Base-by-base conservation (phyloP, 2,888 invertebrate species). In the Maniola hyperantus region DNA sequence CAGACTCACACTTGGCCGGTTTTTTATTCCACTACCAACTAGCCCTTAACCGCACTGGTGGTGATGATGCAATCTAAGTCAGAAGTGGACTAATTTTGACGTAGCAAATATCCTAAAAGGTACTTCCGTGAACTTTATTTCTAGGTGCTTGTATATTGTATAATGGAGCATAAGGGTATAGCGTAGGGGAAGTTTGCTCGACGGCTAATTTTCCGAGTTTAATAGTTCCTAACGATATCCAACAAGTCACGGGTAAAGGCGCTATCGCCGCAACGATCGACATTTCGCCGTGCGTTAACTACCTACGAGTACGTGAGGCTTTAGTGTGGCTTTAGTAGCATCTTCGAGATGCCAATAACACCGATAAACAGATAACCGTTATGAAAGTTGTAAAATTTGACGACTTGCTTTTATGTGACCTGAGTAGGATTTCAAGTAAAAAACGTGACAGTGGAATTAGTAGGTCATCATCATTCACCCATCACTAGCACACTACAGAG, bases 221-320 rank as follows among this genome's bases (percentile, higher is more conserved):
- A 83, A 83, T 83, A 83, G 83, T 81, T 83, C 77, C 77, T 82
- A 85, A 84, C 83, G 79, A 81, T 83, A 83, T 81, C 79, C 77
- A 76, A 75, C 68, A 65, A 68, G 69, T 68, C 63, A 58, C 61
- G 64, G 60, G 62, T 68, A 53, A 26, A 65, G 61, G 59, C 59
- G 64, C 54, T 70, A 66, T 70, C 66, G 62, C 61, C 15, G 46
- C 50, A 65, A 58, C 66, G 64, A 66, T 68, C 64, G 68, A 70
- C 68, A 70, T 68, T 63, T 61, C 55, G 42, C 44, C 53, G 51
- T 46, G 63, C 66, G 42, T 58, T 68, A 33, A 8, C 44, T 44
- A 58, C 18, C 20, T 42, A 20, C 11, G 26, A 26, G 39, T 39
- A 39, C 36, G 36, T 36, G 42, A 58, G 33, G 20, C 42, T 13